Percentiles rank a stretch among this genome's conserved stretches.
Evolutionary conservation across 2,888 invertebrate genomes (phyloP).

Genomic region (Opisthograptis luteolata): DNA sequence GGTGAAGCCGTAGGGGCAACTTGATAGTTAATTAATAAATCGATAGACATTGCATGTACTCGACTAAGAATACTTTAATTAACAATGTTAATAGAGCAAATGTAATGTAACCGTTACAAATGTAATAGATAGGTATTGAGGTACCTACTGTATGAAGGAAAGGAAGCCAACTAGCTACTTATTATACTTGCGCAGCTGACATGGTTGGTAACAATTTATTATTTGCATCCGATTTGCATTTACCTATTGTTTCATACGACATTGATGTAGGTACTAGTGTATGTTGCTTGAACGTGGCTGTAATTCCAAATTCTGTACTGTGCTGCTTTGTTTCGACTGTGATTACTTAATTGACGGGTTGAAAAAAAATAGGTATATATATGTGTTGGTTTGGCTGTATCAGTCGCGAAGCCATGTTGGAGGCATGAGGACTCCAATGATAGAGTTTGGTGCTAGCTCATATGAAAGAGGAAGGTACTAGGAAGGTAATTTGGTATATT

Average conservation of each 20-base stretch:
- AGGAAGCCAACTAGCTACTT: slow-evolving; percentile 2
- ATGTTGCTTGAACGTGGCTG: slow-evolving; percentile 14
- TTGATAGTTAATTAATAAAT: too few species aligned
- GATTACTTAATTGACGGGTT: too few species aligned
- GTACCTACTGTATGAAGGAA: neutral
- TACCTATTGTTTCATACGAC: slow-evolving; percentile 26
- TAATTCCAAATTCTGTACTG: slow-evolving; percentile 6
- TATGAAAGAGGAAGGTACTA: too few species aligned
- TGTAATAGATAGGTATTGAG: neutral
- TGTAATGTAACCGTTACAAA: too few species aligned
- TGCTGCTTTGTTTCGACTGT: neutral
- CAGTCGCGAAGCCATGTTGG: too few species aligned
- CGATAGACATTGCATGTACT: neutral
- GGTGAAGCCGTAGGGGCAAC: too few species aligned
- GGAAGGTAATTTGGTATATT: too few species aligned
- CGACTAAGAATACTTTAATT: neutral
- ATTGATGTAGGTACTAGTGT: slow-evolving; percentile 13
- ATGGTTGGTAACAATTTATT: slow-evolving; percentile 39
- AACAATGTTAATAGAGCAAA: neutral
- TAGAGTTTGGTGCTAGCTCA: too few species aligned
- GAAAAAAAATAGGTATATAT: neutral
- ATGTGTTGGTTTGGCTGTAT: too few species aligned
- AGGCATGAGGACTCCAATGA: too few species aligned
- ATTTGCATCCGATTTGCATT: slow-evolving; percentile 44
- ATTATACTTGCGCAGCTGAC: slow-evolving; percentile 26